These are phyloP conservation scores for Buceros bicornis DNA, from an alignment of 2,797 vertebrate species.

Conservation along the genomic window DNA sequence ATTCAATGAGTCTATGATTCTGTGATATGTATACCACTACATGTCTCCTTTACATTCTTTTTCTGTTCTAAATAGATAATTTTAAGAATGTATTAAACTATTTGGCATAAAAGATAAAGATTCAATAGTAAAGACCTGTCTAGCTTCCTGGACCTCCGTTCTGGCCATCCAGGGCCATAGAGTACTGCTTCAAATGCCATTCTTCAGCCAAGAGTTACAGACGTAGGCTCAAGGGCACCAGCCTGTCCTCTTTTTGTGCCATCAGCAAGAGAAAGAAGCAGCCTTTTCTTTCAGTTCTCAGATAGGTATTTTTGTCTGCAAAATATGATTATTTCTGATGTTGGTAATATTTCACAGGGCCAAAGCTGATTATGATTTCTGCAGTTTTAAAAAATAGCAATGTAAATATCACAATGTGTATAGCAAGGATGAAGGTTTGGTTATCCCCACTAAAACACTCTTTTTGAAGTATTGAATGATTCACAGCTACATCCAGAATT, in stretches of 20 bases:
- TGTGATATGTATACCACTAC: too few relatives aligned
- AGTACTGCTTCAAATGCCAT: not conserved
- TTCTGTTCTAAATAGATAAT: not conserved
- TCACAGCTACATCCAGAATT: not conserved
- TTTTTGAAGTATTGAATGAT: not conserved
- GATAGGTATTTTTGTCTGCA: not conserved
- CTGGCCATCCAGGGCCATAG: not conserved
- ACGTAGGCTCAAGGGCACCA: not conserved
- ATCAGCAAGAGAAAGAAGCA: not conserved
- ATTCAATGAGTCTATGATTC: too few relatives aligned
- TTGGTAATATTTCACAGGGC: not conserved
- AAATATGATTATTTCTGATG: not conserved
- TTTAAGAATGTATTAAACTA: not conserved
- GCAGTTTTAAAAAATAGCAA: not conserved
- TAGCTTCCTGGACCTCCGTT: not conserved
- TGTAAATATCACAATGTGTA: not conserved
- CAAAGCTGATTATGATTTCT: not conserved
- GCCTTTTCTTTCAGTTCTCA: not conserved
- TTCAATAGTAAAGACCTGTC: not conserved
- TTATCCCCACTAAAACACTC: not conserved
- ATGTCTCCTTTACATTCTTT: not conserved
- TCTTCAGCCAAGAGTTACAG: not conserved
- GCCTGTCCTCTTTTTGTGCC: not conserved
- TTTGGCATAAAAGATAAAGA: not conserved
- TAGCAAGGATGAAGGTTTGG: not conserved